Evolutionary conservation across 2,888 invertebrate species (phyloP), one percentile per base, ranked within the genome.

Genomic region (Drosophila neotestacea): DNA sequence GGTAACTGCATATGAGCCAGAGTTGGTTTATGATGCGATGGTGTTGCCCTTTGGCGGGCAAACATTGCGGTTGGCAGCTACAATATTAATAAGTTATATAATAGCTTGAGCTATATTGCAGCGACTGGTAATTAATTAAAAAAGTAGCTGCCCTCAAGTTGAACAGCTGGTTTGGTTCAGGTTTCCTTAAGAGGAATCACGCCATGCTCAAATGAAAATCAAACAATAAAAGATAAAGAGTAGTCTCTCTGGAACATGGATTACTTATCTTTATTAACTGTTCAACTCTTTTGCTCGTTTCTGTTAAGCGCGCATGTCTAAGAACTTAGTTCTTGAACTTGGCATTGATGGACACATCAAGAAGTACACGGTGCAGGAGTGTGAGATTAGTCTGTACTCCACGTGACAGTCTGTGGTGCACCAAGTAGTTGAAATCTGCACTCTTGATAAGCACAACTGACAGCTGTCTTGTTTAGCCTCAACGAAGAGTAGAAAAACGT

Each of bases 71-170:
- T 16, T 58, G 11, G 9, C 61, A 41, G 27, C 54, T 76, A 38
- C 51, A 76, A 55, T 62, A 55, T 76, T 76, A 72, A 76, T 76
- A 76, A 75, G 68, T 60, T 56, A 74, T 68, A 60, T 65, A 39
- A 54, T 54, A 66, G 59, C 59, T 74, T 66, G 44, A 48, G 42
- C 16, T 1, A 16, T 16, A 16, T 16, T 16, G 16, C 16, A 16
- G 16, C 46, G 51, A 38, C 27, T 56, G 44, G 44, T 64, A 61
- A 68, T 61, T 75, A 75, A 75, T 76, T 68, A 67, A 60, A 46
- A 47, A 38, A 47, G 36, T 11, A 11, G 46, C 13, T 16, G 32
- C 16, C 30, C 39, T 16, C 9, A 39, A 41, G 39, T 52, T 52
- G 6, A 54, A 41, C 39, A 30, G 41, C 41, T 41, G 30, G 41